These are phyloP conservation scores for Drosophila sproati DNA, from an alignment of 1,140 invertebrate genomes.

Conservation along the genomic window DNA sequence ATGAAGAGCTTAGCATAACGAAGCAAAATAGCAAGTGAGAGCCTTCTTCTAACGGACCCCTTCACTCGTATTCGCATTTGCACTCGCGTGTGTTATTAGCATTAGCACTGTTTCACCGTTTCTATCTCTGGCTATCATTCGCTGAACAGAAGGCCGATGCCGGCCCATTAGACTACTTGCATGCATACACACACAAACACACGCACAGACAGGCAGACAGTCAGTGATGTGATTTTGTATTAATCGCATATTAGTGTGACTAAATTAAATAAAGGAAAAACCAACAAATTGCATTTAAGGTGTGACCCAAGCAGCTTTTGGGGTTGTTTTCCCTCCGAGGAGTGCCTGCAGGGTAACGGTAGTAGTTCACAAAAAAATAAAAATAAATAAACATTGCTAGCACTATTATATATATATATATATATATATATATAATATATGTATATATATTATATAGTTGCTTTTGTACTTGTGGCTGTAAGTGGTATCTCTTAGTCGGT, in stretches of 20 bases:
- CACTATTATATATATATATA: background rate
- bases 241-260: constrained; percentile 39
- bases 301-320: constrained; percentile 9
- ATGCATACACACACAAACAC: background rate
- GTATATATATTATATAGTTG: background rate
- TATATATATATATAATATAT: background rate
- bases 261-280: constrained; percentile 8
- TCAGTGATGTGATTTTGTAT: constrained; percentile 29
- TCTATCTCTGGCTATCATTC: constrained; percentile 38
- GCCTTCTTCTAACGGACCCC: constrained; percentile 33
- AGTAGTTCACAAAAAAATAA: background rate
- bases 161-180: constrained; percentile 14
- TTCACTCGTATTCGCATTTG: constrained; percentile 36
- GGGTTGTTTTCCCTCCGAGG: constrained; percentile 2
- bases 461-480: background rate
- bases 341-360: background rate
- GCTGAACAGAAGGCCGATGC: constrained; percentile 27
- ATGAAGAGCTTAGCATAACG: background rate
- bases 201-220: no score
- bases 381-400: background rate
- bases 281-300: constrained; percentile 10
- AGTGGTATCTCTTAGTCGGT: background rate
- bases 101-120: constrained; percentile 30
- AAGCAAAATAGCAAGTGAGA: constrained; percentile 2
- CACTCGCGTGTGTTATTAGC: constrained; percentile 24